These are phyloP conservation scores for Dryas iulia DNA, from an alignment of 1,140 invertebrate species.

Conservation along the genomic window DNA sequence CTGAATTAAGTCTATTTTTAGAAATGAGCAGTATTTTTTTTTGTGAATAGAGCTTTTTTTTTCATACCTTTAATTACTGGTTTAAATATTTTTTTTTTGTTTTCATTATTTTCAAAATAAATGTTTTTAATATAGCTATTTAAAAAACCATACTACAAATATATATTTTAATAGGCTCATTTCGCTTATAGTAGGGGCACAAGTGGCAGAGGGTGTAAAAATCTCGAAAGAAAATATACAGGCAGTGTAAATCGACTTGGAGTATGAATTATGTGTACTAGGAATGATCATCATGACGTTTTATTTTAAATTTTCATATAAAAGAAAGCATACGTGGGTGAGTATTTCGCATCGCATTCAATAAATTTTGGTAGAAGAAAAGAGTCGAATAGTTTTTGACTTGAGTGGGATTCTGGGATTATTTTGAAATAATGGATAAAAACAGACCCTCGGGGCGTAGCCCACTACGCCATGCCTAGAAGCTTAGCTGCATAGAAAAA, in stretches of 20 bases:
- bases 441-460: too few species aligned
- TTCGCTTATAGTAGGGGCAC: constrained; percentile 31
- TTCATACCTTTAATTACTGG: not conserved
- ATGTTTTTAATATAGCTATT: not conserved
- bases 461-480: too few species aligned
- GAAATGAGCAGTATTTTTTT: too few species aligned
- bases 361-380: not conserved
- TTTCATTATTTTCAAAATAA: too few species aligned
- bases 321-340: constrained; percentile 29
- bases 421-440: too few species aligned
- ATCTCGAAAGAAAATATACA: constrained; percentile 56
- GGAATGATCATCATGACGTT: constrained; percentile 52
- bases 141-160: not conserved
- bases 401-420: too few species aligned
- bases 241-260: constrained; percentile 51
- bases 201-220: constrained; percentile 52
- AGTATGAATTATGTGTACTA: constrained; percentile 50
- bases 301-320: constrained; percentile 37
- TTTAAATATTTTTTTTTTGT: too few species aligned
- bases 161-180: not conserved
- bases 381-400: too few species aligned
- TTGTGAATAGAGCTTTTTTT: too few species aligned
- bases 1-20: too few species aligned
- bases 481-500: too few species aligned
- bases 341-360: too few species aligned